Evolutionary conservation across 2,113 vertebrate genomes (phyloP).

Genomic region (Lynx canadensis): DNA sequence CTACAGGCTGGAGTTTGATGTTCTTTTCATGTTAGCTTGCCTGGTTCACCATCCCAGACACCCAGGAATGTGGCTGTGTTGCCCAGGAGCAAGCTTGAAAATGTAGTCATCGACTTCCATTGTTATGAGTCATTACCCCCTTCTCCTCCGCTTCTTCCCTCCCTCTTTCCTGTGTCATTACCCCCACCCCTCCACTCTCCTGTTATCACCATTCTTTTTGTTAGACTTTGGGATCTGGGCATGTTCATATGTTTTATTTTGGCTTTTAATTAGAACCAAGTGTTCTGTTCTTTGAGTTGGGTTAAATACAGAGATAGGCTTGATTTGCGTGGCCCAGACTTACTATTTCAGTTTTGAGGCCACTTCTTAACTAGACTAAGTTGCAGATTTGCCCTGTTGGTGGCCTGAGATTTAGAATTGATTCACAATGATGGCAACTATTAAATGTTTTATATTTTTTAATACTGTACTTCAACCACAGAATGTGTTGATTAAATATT

Average conservation of each 20-base stretch:
- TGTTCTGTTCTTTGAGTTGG: constrained; percentile 19
- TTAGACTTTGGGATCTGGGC: not conserved
- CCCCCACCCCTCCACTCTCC: too few relatives aligned
- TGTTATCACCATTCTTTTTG: not conserved
- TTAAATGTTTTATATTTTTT: constrained; percentile 36
- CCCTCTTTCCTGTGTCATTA: not conserved
- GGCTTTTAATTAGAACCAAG: constrained; percentile 1
- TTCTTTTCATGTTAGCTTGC: not conserved
- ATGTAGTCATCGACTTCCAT: not conserved
- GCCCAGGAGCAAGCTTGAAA: constrained; percentile 34
- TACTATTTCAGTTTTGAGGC: constrained; percentile 43
- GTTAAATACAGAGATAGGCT: not conserved
- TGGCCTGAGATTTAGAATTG: constrained; percentile 56
- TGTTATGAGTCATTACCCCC: not conserved
- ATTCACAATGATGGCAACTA: constrained; percentile 1
- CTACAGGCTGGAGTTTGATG: not conserved
- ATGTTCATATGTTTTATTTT: constrained; percentile 29
- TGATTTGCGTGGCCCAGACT: not conserved
- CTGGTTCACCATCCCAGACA: not conserved
- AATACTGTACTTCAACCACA: not conserved
- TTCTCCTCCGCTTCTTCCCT: not conserved
- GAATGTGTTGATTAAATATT: constrained; percentile 32
- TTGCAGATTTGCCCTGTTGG: not conserved
- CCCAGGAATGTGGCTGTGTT: constrained; percentile 43
- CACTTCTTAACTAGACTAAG: constrained; percentile 33